These are phyloP conservation scores for Falco peregrinus DNA, from an alignment of 2,797 vertebrate species.

Conservation along the genomic window DNA sequence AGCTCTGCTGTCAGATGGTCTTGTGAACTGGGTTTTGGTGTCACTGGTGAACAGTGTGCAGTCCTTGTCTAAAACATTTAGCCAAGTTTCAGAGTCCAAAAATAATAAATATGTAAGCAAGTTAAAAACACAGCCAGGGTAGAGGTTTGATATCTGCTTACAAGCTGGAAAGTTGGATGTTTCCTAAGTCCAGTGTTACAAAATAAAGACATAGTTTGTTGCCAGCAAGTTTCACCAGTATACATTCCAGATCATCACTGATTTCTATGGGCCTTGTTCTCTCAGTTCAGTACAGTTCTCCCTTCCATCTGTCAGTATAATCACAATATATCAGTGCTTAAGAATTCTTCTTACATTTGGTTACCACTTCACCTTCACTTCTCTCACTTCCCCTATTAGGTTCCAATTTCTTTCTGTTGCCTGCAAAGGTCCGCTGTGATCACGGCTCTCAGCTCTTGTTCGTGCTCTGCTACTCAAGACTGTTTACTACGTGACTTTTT, in stretches of 20 bases:
- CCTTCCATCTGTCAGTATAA: neutral
- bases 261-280: neutral
- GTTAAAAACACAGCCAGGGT: neutral
- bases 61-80: neutral
- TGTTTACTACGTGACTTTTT: neutral
- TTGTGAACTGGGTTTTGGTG: neutral
- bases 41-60: neutral
- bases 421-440: neutral
- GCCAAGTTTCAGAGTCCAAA: neutral
- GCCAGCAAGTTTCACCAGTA: neutral
- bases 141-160: neutral
- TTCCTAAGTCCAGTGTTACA: neutral
- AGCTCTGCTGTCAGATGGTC: neutral
- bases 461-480: neutral
- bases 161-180: neutral
- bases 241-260: neutral
- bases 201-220: neutral
- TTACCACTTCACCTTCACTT: neutral
- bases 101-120: neutral
- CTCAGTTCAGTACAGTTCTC: neutral
- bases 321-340: neutral
- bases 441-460: neutral
- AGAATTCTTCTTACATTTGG: neutral
- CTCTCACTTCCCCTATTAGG: neutral
- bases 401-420: neutral